Evolutionary conservation across 2,113 vertebrate species (phyloP), one percentile per base, ranked within the genome.

Genomic region (Albula glossodonta): DNA sequence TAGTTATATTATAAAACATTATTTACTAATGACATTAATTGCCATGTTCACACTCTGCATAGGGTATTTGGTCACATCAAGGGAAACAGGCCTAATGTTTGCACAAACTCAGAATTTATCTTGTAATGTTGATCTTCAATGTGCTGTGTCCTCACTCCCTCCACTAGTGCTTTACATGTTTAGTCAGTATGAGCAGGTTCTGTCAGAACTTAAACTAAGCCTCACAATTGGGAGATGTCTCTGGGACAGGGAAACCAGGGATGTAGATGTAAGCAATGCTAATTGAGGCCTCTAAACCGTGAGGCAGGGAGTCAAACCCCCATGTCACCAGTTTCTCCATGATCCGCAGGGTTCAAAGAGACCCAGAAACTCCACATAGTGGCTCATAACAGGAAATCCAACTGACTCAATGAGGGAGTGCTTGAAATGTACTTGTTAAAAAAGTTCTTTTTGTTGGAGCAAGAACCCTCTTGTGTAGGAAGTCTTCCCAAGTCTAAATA

Each of bases 381-480:
- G 81, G 51, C 74, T 78, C 22, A 17, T 51, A 48, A 5, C 60
- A 70, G 82, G 9, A 84, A 84, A 50, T 84, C 83, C 57, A 52
- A 83, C 78, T 66, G n/a, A 3, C 25, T 50, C 70, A 48, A n/a
- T 52, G 80, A 48, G 66, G 81, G 52, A 84, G 50, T 77, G 85
- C 53, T 31, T 86, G 80, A 53, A 74, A 81, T 82, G 53, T 51
- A 77, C 51, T 53, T 85, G 51, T 84, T 66, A n/a, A 78, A 85
- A 85, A 49, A 57, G 22, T 74, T 78, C 52, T 63, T 89, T 89
- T 82, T 85, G 83, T 83, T 85, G 84, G 80, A 82, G 78, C 52
- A 88, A 66, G 85, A 81, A 89, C 86, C 88, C 87, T 89, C 88
- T 87, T 88, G 89, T 88, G 86, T 52, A 82, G 81, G 80, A 89